Evolutionary conservation across 2,888 invertebrate species (phyloP), one percentile per base, ranked within the genome.

Genomic region (Parnassius glacialis): DNA sequence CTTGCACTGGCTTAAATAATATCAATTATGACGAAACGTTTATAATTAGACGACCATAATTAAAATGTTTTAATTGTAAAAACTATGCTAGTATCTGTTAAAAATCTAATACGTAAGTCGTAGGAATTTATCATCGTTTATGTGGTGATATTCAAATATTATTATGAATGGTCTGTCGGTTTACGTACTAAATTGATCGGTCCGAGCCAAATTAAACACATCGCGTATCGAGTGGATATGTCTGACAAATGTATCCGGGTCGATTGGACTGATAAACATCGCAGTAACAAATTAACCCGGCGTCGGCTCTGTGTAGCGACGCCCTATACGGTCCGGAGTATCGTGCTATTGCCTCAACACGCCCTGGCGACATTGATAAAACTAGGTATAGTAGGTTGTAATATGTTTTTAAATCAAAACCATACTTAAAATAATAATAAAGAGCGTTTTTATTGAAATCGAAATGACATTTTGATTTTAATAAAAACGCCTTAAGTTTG

Each of bases 221-320:
- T 64, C 67, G 66, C 71, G 69, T 72, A 80, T 78, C 71, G 74
- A 74, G 76, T 78, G 78, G 75, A 69, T 76, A 74, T 78, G 81
- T 81, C 70, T 72, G 71, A 79, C 78, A 80, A 78, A 80, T 76
- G 78, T 74, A 68, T 75, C 75, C 74, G 73, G 74, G 68, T 71
- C 76, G 78, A 76, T 74, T 74, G 70, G 71, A 57, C 71, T 70
- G 81, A 83, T 83, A 80, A 79, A 78, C 81, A 82, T 78, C 76
- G 75, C 70, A 71, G 82, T 81, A 78, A 84, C 86, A 86, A 87
- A 87, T 87, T 87, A 86, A 85, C 85, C 81, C 76, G 64, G 65
- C 66, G 58, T 65, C 66, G 63, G 74, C 74, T 67, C 68, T 67
- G 74, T 71, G 68, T 67, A 65, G 66, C 65, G 64, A 65, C 64